phyloP scores from a whole-genome alignment of 2,113 vertebrate species.

The Seriola dumerili region DNA sequence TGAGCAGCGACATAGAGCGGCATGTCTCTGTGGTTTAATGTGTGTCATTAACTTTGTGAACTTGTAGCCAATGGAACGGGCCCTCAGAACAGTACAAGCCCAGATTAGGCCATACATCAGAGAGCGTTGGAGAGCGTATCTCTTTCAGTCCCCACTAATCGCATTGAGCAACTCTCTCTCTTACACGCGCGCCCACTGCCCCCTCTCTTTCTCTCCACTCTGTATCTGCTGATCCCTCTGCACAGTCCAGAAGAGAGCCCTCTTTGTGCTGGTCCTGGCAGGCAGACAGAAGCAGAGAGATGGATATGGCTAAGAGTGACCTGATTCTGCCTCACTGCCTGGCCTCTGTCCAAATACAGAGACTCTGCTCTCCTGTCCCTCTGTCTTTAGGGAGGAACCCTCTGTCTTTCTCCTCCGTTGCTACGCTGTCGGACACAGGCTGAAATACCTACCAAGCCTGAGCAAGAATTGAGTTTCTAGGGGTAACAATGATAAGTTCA shows the following conservation, averaged over 20 bases:
- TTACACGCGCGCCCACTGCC: slow-evolving; percentile 52
- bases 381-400: slow-evolving; percentile 56
- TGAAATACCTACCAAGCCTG: slow-evolving; percentile 29
- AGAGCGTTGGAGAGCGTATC: slow-evolving; percentile 69
- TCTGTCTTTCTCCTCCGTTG: slow-evolving; percentile 31
- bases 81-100: slow-evolving; percentile 48
- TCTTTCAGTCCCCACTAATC: slow-evolving; percentile 76
- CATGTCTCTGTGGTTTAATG: slow-evolving; percentile 45
- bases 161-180: slow-evolving; percentile 65
- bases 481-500: too few relatives aligned
- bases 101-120: slow-evolving; percentile 80
- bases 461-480: slow-evolving; percentile 3
- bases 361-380: slow-evolving; percentile 56
- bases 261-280: slow-evolving; percentile 81
- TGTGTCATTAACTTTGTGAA: slow-evolving; percentile 72
- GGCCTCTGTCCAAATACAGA: slow-evolving; percentile 71
- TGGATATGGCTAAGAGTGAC: slow-evolving; percentile 83
- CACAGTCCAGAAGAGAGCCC: slow-evolving; percentile 78
- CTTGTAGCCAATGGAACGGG: slow-evolving; percentile 53
- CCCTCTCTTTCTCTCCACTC: slow-evolving; percentile 57
- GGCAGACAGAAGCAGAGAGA: slow-evolving; percentile 72
- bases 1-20: slow-evolving; percentile 40
- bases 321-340: slow-evolving; percentile 81
- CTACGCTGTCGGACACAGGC: slow-evolving; percentile 19
- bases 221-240: slow-evolving; percentile 74